phyloP scores from a whole-genome alignment of 2,113 vertebrate genomes.

The Microtus oregoni region DNA sequence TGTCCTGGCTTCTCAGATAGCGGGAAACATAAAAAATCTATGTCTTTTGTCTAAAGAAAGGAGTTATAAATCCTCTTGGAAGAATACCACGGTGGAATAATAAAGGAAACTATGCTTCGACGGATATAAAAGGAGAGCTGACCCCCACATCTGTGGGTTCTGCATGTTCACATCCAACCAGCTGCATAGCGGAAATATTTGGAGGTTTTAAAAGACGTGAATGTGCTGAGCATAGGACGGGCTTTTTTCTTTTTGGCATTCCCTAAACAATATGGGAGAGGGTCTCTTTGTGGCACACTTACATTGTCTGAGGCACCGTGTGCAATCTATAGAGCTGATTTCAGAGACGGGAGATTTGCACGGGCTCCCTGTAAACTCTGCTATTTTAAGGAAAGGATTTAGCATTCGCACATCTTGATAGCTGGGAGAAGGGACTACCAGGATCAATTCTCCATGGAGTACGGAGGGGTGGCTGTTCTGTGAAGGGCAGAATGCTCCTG shows the following conservation, averaged over 20 bases:
- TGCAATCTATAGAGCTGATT: background rate
- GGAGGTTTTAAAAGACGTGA: background rate
- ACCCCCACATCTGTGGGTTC: background rate
- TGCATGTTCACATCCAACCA: background rate
- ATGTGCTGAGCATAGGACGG: background rate
- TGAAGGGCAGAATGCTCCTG: background rate
- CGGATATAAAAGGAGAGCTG: background rate
- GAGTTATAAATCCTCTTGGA: background rate
- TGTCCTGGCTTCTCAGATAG: background rate
- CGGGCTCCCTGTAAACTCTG: background rate
- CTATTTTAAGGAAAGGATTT: background rate
- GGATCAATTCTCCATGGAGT: background rate
- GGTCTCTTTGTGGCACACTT: background rate
- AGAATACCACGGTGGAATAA: constrained; percentile 11
- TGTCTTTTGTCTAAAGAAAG: background rate
- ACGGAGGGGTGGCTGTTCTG: background rate
- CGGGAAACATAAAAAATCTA: background rate
- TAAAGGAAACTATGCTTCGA: constrained; percentile 16
- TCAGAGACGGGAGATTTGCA: background rate
- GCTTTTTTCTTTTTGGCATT: background rate
- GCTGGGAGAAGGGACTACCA: background rate
- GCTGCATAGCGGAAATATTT: background rate
- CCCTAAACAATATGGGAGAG: background rate
- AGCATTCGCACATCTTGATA: background rate
- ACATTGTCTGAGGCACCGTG: background rate